Base-by-base conservation (phyloP, 2,113 vertebrate genomes). In the Corydoras maculifer region DNA sequence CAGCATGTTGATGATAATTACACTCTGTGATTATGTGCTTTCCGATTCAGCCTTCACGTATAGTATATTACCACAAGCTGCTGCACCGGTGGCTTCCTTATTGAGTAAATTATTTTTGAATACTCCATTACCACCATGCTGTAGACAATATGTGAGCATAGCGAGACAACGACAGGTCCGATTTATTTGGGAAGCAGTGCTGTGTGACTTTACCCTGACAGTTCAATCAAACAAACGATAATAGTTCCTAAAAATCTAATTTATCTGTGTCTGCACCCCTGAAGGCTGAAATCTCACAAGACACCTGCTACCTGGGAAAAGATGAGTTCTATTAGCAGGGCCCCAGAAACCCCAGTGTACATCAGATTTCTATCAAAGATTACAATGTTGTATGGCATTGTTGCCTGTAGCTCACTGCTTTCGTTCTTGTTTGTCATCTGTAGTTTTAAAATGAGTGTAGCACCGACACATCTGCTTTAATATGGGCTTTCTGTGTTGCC, bases 291-390 rank as follows among this genome's bases (percentile, higher is more conserved):
- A 43, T 87, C 86, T 78, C 71, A 66, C 78, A 73, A 70, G 79
- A 82, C 86, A 86, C 85, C 86, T 86, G 87, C 86, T 84, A 81
- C 79, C 80, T 59, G 13, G 75, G 74, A 58, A 84, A 84, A 85
- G 48, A 55, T 54, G 69, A 32, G 35, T 74, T 65, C 32, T 70
- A 74, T 74, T 67, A 54, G 32, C 59, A 70, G 62, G 62, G 50
- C 58, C 3, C 31, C 18, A 30, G 15, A 67, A 29, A 61, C 15
- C 63, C 25, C 13, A 58, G 48, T 9, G 13, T 15, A 43, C 18
- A 15, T 60, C n/a, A 29, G 64, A 66, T 67, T 61, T 67, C 64
- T 68, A 62, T 55, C 31, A 61, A 15, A 73, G 58, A 32, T 32
- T 58, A 35, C 35, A 50, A 10, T 58, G 57, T 51, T 64, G 32